Evolutionary conservation across 2,797 vertebrate genomes (phyloP), one percentile per base, ranked within the genome.

Genomic region (Arctocebus calabarensis): DNA sequence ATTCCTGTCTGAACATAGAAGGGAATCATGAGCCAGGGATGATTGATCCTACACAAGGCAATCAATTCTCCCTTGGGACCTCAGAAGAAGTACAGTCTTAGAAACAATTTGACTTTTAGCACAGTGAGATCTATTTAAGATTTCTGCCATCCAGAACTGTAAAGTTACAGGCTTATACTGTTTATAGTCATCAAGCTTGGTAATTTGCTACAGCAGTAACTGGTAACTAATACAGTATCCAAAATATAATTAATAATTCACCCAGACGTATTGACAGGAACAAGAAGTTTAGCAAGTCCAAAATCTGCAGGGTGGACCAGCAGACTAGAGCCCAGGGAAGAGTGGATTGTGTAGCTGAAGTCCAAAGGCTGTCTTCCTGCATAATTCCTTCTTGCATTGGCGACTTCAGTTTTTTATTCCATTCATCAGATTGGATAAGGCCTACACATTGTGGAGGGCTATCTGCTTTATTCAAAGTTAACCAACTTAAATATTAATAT

Each of bases 211-310:
- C 0, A 83, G 22, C 2, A 93, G 12, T 23, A 90, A 79, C 7
- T 64, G 27, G 27, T 71, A 88, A 84, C 17, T 32, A 66, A 29
- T 82, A 40, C 10, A 59, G 55, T 84, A 64, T 82, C 32, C 20
- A 37, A 79, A 73, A 77, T 59, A n/a, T 29, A 61, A 87, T 82
- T 34, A 88, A 85, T 84, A 34, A 90, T 45, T 91, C 27, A 85
- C 29, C 55, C 32, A 83, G 13, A 37, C 12, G 89, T 43, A 29
- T 11, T 71, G 37, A 73, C 64, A 95, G 61, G 59, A 82, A 48
- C 32, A 25, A 10, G 7, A 5, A 45, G n/a, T 2, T 2, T 77
- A 20, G 7, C 55, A 90, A 87, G 25, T 83, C 55, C 78, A 73
- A 29, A 73, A 52, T 37, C 14, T 45, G 19, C 5, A 71, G 27